Base-by-base conservation (phyloP, 1,140 invertebrate genomes). In the Drosophila ironensis region DNA sequence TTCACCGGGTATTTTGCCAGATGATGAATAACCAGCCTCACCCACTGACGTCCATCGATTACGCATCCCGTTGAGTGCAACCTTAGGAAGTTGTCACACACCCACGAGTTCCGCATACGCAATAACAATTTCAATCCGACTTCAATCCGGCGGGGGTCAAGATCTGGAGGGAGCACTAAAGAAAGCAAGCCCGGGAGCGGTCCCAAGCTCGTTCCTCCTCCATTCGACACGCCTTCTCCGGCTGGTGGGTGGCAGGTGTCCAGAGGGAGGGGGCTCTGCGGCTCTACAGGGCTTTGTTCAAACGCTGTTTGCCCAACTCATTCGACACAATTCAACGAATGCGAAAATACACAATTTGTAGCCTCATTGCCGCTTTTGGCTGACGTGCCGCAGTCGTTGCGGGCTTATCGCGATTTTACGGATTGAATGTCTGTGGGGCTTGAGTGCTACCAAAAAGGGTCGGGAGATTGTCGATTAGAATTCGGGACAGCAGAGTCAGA, bases 231-330 rank as follows among this genome's bases (percentile, higher is more conserved):
- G 59, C 46, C 60, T 63, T 63, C 61, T 33, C 45, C 24, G 57
- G 11, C 59, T 47, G 59, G 59, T 63, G 59, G 59, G 59, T 33
- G 41, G 59, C 41, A 42, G 51, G 51, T 56, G 51, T 11, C 22
- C 9, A 4, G 11, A 35, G 16, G 16, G 2, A 24, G 46, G 27
- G 6, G 20, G 11, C 11, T 14, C 14, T 14, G 11, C 30, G 4
- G 11, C 30, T 14, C 11, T 12, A 14, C 20, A 16, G 54, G 53
- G 53, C 33, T 61, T 40, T 48, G 56, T 61, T 47, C 38, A 14
- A 41, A 19, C 40, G 33, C 37, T 80, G 76, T 80, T 80, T 80
- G 76, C 52, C 33, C 71, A 81, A 81, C 52, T 80, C 75, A 81
- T 80, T 80, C 70, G 75, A 74, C 75, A 78, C 74, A 78, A 78